Percentiles rank a stretch among this genome's conserved stretches.
These are phyloP conservation scores for Prosopocoilus inquinatus DNA, from an alignment of 2,888 invertebrate genomes.

Conservation along the genomic window DNA sequence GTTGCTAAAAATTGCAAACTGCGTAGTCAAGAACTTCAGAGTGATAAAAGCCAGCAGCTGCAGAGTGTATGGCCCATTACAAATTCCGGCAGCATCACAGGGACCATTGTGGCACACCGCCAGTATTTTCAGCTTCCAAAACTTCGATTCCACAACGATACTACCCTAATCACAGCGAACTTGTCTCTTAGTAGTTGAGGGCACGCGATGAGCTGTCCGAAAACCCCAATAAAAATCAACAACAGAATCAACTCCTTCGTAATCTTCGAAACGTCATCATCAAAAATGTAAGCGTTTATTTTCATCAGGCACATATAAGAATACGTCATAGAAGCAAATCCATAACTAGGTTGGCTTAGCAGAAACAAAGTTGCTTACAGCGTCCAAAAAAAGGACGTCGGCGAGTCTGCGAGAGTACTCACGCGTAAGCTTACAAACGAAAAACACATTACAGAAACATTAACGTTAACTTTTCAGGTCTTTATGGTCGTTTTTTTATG, in stretches of 20 bases:
- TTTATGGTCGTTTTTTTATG: too few species aligned
- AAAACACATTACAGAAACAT: too few species aligned
- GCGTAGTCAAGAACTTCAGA: conserved; percentile 15
- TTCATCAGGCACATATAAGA: too few species aligned
- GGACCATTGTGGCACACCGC: conserved; percentile 11
- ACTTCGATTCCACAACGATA: neutral
- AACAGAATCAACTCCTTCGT: conserved; percentile 4
- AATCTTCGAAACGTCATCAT: neutral
- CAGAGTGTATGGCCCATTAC: conserved; percentile 14
- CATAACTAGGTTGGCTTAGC: too few species aligned
- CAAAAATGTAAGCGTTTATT: too few species aligned
- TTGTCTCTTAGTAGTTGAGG: conserved; percentile 9
- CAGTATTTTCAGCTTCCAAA: conserved; percentile 5
- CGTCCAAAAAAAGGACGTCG: too few species aligned
- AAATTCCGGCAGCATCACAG: conserved; percentile 10
- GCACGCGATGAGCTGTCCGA: conserved; percentile 10
- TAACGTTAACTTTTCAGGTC: too few species aligned
- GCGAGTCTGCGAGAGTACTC: too few species aligned
- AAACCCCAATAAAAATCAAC: conserved; percentile 7
- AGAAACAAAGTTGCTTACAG: too few species aligned
- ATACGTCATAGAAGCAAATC: too few species aligned
- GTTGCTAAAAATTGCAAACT: conserved; percentile 19
- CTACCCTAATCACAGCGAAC: conserved; percentile 6
- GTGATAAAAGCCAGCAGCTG: conserved; percentile 15
- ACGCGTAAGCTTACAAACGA: too few species aligned